Evolutionary conservation across 2,888 invertebrate species (phyloP).

Genomic region (Cinara cedri): DNA sequence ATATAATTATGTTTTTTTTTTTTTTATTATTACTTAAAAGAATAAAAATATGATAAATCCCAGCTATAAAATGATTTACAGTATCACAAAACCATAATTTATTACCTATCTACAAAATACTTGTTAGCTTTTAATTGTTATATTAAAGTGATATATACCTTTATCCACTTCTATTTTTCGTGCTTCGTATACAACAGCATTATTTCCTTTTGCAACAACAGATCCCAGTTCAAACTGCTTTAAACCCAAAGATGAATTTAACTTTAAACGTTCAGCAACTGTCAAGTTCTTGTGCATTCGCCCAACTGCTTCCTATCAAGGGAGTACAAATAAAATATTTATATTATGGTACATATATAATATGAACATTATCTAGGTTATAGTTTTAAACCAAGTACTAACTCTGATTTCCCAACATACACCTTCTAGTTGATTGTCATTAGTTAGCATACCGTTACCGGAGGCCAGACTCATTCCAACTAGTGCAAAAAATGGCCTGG

Average conservation of each 20-base stretch:
- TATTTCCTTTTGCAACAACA: slow-evolving; percentile 79
- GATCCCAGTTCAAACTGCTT: slow-evolving; percentile 72
- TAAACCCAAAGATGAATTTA: slow-evolving; percentile 65
- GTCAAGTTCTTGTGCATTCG: slow-evolving; percentile 68
- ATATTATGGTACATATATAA: neutral
- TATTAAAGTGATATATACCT: slow-evolving; percentile 10
- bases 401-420: slow-evolving; percentile 80
- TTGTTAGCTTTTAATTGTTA: neutral
- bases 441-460: slow-evolving; percentile 75
- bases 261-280: slow-evolving; percentile 62
- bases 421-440: slow-evolving; percentile 78
- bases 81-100: neutral
- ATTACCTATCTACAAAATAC: neutral
- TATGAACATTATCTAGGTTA: neutral
- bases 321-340: neutral
- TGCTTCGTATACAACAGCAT: slow-evolving; percentile 80
- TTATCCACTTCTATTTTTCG: slow-evolving; percentile 63
- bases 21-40: too few relatives aligned
- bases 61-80: neutral
- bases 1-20: too few relatives aligned
- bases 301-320: slow-evolving; percentile 67
- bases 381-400: slow-evolving; percentile 60
- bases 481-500: slow-evolving; percentile 76
- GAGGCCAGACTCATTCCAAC: slow-evolving; percentile 77
- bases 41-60: too few relatives aligned